These are phyloP conservation scores for Phrynosoma platyrhinos DNA, from an alignment of 2,113 vertebrate species.

Conservation along the genomic window DNA sequence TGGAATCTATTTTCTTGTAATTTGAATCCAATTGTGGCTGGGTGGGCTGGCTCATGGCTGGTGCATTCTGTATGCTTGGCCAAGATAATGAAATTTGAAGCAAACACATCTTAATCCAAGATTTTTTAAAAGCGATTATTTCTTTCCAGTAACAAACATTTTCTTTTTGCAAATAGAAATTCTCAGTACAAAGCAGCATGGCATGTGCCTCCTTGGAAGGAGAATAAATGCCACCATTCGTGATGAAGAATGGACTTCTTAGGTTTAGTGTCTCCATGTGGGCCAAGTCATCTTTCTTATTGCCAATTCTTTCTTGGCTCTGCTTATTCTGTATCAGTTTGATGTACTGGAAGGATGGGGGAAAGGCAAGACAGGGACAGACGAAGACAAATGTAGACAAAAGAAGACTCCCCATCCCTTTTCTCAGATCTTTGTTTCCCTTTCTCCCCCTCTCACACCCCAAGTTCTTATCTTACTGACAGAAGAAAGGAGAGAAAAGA, in stretches of 20 bases:
- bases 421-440: neutral
- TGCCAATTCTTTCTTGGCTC: neutral
- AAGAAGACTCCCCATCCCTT: neutral
- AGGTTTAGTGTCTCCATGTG: neutral
- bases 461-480: neutral
- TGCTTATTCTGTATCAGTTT: neutral
- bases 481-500: neutral
- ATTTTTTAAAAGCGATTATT: neutral
- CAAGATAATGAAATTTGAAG: slow-evolving; percentile 6
- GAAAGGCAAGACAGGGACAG: neutral
- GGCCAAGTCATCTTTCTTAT: neutral
- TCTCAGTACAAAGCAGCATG: neutral
- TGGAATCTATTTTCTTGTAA: too few species aligned
- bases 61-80: slow-evolving; percentile 17
- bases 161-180: neutral
- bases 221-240: neutral
- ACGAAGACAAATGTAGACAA: neutral
- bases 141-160: neutral
- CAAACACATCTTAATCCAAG: neutral
- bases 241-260: neutral
- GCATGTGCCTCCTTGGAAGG: neutral
- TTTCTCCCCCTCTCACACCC: neutral
- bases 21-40: too few species aligned
- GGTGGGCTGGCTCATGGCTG: neutral
- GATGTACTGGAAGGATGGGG: neutral